These are phyloP conservation scores for Halcyon malimbica DNA, from an alignment of 2,113 vertebrate genomes.

Conservation along the genomic window DNA sequence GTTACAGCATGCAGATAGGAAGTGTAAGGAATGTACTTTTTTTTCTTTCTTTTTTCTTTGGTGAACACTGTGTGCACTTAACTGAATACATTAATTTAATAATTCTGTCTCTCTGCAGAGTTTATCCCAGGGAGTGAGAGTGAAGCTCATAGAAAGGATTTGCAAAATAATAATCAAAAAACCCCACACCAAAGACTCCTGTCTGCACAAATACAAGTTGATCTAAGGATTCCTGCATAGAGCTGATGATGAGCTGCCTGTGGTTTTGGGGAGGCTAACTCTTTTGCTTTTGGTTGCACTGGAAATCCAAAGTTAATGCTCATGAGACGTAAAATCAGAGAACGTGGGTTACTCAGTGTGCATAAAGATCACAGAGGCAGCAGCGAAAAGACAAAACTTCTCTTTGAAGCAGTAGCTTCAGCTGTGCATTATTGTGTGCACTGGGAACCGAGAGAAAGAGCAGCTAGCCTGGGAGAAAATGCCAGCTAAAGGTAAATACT, in stretches of 20 bases:
- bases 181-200: rapidly evolving
- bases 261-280: conserved; percentile 39
- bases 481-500: conserved; percentile 95
- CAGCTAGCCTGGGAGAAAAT: conserved; percentile 74
- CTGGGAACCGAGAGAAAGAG: neutral
- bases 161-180: neutral
- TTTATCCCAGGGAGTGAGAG: neutral
- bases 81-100: neutral
- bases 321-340: conserved; percentile 35
- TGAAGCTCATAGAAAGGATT: neutral
- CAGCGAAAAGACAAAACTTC: neutral
- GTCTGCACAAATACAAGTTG: neutral
- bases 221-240: neutral
- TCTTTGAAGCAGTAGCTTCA: conserved; percentile 13
- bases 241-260: conserved; percentile 11
- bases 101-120: neutral
- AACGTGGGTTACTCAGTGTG: neutral
- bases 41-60: too few relatives aligned
- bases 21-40: neutral
- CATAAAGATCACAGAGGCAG: neutral
- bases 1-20: neutral
- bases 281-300: neutral
- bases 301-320: conserved; percentile 18
- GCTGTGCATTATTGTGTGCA: neutral
- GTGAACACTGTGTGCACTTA: neutral